A percentile compares a stretch with the other conserved stretches of the same genome.
Evolutionary conservation across 2,113 vertebrate genomes (phyloP).

Genomic region (Toxotes chatareus): DNA sequence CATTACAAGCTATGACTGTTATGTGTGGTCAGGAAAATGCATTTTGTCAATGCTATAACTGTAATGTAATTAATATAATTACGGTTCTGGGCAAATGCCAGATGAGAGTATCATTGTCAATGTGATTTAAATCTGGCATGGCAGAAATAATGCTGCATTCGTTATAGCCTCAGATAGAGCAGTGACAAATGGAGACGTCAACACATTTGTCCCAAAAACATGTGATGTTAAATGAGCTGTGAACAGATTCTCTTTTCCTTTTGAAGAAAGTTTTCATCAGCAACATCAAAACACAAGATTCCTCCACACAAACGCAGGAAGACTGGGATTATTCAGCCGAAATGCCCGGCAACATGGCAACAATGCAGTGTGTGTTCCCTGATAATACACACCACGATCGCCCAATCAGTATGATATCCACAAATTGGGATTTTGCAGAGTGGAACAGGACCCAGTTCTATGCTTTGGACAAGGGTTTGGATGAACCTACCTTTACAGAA

Average conservation of each 20-base stretch:
- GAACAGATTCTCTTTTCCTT: conserved; percentile 37
- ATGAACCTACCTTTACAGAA: conserved; percentile 26
- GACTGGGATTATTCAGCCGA: conserved; percentile 59
- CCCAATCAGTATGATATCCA: conserved; percentile 6
- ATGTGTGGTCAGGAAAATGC: conserved; percentile 30
- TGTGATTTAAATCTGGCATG: not conserved
- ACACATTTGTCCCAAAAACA: not conserved
- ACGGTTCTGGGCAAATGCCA: not conserved
- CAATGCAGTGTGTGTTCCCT: conserved; percentile 7
- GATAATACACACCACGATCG: conserved; percentile 14
- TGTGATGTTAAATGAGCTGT: conserved; percentile 21
- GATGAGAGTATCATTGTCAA: not conserved
- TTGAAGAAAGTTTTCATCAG: conserved; percentile 50
- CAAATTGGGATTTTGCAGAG: not conserved
- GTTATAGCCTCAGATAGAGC: not conserved
- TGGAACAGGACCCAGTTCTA: not conserved
- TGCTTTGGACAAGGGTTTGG: conserved; percentile 9
- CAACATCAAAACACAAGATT: conserved; percentile 70
- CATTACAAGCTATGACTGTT: conserved; percentile 14
- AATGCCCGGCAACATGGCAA: conserved; percentile 20
- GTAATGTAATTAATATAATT: conserved; percentile 31
- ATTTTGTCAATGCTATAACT: conserved; percentile 30
- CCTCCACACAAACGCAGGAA: conserved; percentile 82
- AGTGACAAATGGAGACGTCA: conserved; percentile 19
- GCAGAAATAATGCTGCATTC: not conserved